Evolutionary conservation across 2,888 invertebrate genomes (phyloP).

Genomic region (Pherbina coryleti): DNA sequence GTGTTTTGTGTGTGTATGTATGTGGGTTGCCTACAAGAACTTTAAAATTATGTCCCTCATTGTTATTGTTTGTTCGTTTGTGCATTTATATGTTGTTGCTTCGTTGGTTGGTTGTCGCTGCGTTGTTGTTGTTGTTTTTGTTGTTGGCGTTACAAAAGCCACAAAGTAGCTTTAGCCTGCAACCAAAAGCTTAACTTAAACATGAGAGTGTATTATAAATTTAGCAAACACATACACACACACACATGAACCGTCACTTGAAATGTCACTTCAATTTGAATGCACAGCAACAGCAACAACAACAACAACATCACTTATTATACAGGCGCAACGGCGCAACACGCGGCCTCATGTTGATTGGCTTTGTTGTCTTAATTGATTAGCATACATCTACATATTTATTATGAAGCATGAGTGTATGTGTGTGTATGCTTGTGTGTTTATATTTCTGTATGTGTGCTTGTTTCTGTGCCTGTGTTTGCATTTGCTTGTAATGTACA

Average conservation of each 20-base stretch:
- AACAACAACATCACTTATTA: slow-evolving; percentile 2
- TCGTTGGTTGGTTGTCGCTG: not conserved
- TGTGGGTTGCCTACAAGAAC: slow-evolving; percentile 38
- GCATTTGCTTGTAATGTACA: not conserved
- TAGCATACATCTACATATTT: slow-evolving; percentile 44
- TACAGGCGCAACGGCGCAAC: slow-evolving; percentile 9
- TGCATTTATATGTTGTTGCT: slow-evolving; percentile 31
- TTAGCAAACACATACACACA: slow-evolving; percentile 25
- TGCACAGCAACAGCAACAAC: not conserved
- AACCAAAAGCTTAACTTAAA: slow-evolving; percentile 37
- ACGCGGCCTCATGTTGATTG: slow-evolving; percentile 50
- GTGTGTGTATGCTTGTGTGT: not conserved
- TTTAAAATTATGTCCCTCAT: slow-evolving; percentile 31
- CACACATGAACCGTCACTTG: not conserved
- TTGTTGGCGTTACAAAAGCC: slow-evolving; percentile 57
- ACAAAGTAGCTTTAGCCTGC: slow-evolving; percentile 62
- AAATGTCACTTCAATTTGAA: not conserved
- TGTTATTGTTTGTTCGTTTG: slow-evolving; percentile 35
- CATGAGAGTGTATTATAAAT: slow-evolving; percentile 36
- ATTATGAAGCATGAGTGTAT: not conserved
- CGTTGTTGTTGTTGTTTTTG: slow-evolving; percentile 50
- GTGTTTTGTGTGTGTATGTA: slow-evolving; percentile 27
- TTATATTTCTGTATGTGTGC: not conserved
- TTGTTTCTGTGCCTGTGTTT: not conserved
- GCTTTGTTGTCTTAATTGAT: slow-evolving; percentile 56